Evolutionary conservation across 2,113 vertebrate genomes (phyloP), one percentile per base, ranked within the genome.

Genomic region (Notothenia coriiceps): DNA sequence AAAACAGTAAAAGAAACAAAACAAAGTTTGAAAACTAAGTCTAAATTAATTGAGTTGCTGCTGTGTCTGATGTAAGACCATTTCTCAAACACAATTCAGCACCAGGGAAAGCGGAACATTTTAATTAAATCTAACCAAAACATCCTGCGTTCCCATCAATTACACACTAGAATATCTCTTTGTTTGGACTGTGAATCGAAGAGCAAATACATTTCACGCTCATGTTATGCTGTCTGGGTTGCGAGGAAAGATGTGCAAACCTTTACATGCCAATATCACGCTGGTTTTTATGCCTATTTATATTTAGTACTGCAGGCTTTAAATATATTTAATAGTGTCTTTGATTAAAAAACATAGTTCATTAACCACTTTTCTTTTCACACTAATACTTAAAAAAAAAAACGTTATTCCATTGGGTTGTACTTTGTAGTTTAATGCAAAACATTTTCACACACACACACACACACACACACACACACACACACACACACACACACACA

Each of bases 161-260:
- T 40, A 40, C 35, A 40, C 35, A 63, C 22, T 5, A 40, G 66
- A 17, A n/a, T 14, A 2, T 60, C 47, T 69, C 18, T 52, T 63
- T 73, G 52, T 83, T 74, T 80, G 51, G 33, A 56, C 2, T 22
- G 65, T 13, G 55, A 70, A 74, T 47, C 61, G 3, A 71, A 14
- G 2, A 50, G 33, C 14, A 44, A 61, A 73, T 59, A 3, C 18
- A 35, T 79, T 90, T 83, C 14, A 77, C 1, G 10, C 73, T 40
- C 20, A 62, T 88, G 87, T 82, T 66, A 75, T 3, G 49, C n/a
- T 13, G 12, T 74, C 8, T 25, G 15, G 14, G 18, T 3, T 0
- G 33, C 7, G 15, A 40, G 35, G 35, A 6, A 40, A 40, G 35
- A 13, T 35, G 0, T 13, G 51, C 22, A 56, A 62, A 70, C 44